A percentile compares a stretch with the other conserved stretches of the same genome.
phyloP scores from a whole-genome alignment of 2,113 vertebrate species.

The Meriones unguiculatus region DNA sequence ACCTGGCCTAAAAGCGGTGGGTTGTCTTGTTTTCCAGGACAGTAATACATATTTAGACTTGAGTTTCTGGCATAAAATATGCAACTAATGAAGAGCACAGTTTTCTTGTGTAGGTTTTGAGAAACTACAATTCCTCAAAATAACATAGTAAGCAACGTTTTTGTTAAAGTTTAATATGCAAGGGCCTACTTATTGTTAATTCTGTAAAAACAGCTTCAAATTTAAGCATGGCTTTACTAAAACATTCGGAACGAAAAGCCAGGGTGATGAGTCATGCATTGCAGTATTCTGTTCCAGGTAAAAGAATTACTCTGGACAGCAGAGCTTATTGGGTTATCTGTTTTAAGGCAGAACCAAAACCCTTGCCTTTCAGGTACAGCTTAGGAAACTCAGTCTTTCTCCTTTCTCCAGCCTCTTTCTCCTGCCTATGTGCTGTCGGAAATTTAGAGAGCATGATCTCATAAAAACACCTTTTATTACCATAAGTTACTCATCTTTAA shows the following conservation, averaged over 20 bases:
- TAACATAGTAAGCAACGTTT: slow-evolving; percentile 34
- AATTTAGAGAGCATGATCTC: not conserved
- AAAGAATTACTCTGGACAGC: not conserved
- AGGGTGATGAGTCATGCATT: slow-evolving; percentile 49
- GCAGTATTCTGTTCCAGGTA: not conserved
- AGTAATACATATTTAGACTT: not conserved
- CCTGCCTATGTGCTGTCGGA: not conserved
- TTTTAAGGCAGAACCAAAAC: slow-evolving; percentile 46
- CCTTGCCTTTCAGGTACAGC: slow-evolving; percentile 1
- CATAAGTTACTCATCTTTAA: slow-evolving; percentile 27
- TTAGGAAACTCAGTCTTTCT: slow-evolving; percentile 46
- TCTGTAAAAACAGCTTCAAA: slow-evolving; percentile 55
- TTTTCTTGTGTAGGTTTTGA: slow-evolving; percentile 47
- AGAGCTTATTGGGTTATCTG: slow-evolving; percentile 30
- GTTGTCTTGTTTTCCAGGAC: not conserved
- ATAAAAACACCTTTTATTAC: slow-evolving; percentile 11
- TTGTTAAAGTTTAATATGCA: slow-evolving; percentile 39
- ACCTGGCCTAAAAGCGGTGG: not conserved
- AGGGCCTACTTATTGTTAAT: slow-evolving; percentile 32
- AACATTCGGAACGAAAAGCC: slow-evolving; percentile 57
- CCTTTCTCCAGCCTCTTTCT: too few species aligned
- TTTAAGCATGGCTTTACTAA: slow-evolving; percentile 54
- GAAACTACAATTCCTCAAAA: slow-evolving; percentile 45
- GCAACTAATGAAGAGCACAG: not conserved
- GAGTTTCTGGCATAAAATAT: slow-evolving; percentile 20